Evolutionary conservation across 1,140 invertebrate species (phyloP), one percentile per base, ranked within the genome.

Genomic region (Drosophila ananassae): DNA sequence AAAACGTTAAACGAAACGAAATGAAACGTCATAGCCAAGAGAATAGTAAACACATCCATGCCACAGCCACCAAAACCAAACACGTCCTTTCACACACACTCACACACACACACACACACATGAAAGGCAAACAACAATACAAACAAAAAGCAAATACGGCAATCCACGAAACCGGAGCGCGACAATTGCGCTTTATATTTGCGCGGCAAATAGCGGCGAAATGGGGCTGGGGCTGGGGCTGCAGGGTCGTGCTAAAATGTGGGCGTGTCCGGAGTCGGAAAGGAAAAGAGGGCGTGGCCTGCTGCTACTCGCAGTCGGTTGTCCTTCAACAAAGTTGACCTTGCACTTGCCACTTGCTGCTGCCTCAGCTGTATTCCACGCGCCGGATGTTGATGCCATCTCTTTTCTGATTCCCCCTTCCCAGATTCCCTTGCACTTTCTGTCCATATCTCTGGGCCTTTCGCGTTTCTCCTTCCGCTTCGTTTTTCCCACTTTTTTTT

Each of bases 281-380:
- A 6, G 25, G 25, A 5, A 44, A 32, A 32, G 28, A 28, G 37
- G 63, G 34, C 59, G 48, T 54, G 51, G 53, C 52, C 44, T 28
- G 53, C 22, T 82, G 61, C 41, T 73, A 51, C 55, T 77, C 74
- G 81, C 82, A 73, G 57, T 56, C 69, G 32, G 72, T 57, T 83
- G 82, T 87, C 83, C 83, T 87, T 87, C 83, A 83, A 83, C 79
- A 89, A 76, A 76, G 83, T 83, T 87, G 83, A 87, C 83, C 83
- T 87, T 87, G 83, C 83, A 83, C 83, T 87, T 87, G 83, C 83
- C 83, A 87, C 83, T 87, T 87, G 82, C 39, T 74, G 58, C 34
- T 46, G 57, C 66, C 72, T 57, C 37, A 50, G 53, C 53, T 67
- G 61, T 54, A 52, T 61, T 69, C 63, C 73, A 58, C 66, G 73